Evolutionary conservation across 2,797 vertebrate species (phyloP).

Genomic region (Melanotaenia boesemani): DNA sequence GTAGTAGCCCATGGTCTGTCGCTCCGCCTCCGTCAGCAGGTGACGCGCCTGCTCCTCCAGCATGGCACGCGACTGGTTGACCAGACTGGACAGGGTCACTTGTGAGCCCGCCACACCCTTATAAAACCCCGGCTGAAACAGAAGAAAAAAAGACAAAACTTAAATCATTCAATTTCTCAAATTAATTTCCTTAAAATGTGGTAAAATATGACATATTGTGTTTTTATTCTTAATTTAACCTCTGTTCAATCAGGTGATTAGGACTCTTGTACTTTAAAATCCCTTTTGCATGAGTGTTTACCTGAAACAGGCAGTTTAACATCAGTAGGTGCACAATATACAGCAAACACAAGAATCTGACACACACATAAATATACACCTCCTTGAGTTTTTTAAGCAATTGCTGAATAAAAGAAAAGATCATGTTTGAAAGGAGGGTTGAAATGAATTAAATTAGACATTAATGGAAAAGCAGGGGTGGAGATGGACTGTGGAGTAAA

Average conservation of each 20-base stretch:
- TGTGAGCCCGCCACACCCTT: slow-evolving; percentile 94
- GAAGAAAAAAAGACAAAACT: background rate
- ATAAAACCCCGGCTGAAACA: slow-evolving; percentile 89
- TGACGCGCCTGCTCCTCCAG: slow-evolving; percentile 94
- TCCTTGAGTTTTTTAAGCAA: background rate
- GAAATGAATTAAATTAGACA: background rate
- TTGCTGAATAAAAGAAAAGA: background rate
- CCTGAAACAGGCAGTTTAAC: background rate
- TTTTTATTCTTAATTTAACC: background rate
- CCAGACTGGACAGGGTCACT: slow-evolving; percentile 94
- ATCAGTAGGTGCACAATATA: background rate
- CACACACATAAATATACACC: background rate
- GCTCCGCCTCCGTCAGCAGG: slow-evolving; percentile 90
- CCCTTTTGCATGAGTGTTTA: background rate
- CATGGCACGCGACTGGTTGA: slow-evolving; percentile 91
- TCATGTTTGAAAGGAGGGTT: background rate
- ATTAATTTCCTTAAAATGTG: slow-evolving; percentile 1
- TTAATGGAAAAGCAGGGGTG: background rate
- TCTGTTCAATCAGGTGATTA: background rate
- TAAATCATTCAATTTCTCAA: background rate
- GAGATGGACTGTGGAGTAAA: background rate
- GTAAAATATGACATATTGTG: background rate
- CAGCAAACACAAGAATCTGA: background rate
- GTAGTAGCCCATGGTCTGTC: slow-evolving; percentile 94
- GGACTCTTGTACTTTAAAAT: background rate